Percentiles rank a stretch among this genome's conserved stretches.
These are phyloP conservation scores for Anas capensis DNA, from an alignment of 2,797 vertebrate species.

Conservation along the genomic window DNA sequence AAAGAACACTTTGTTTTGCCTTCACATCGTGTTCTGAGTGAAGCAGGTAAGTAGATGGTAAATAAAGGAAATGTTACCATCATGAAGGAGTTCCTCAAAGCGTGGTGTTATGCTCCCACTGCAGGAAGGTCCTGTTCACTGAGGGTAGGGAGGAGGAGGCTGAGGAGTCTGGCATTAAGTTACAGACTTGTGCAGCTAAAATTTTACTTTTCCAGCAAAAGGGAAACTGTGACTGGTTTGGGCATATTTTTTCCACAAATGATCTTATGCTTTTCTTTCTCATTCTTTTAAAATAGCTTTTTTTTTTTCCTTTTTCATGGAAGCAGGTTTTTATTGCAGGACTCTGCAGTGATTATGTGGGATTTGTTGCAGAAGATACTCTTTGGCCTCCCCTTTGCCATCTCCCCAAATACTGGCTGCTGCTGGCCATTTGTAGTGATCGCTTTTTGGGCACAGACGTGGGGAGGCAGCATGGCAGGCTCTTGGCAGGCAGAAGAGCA, in stretches of 20 bases:
- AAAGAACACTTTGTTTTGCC: conserved; percentile 31
- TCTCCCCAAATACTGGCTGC: not conserved
- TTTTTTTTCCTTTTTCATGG: not conserved
- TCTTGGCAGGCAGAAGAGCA: not conserved
- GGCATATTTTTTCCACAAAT: not conserved
- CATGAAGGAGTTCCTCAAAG: conserved; percentile 42
- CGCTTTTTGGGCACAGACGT: fast-evolving
- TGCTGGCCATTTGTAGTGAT: fast-evolving
- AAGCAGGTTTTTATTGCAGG: conserved; percentile 49
- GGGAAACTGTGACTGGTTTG: conserved; percentile 28
- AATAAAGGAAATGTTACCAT: conserved; percentile 46
- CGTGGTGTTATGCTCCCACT: not conserved
- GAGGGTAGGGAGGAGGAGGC: not conserved
- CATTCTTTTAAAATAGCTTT: not conserved
- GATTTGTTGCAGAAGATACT: conserved; percentile 6
- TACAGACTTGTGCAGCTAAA: not conserved
- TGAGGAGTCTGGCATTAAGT: not conserved
- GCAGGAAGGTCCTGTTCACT: not conserved
- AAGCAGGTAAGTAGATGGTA: conserved; percentile 80
- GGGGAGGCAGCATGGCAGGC: not conserved
- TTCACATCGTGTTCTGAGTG: conserved; percentile 48
- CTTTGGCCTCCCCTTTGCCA: not conserved
- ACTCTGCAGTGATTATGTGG: conserved; percentile 2
- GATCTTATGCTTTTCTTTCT: conserved; percentile 23
- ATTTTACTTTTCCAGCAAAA: conserved; percentile 26